Percentiles rank a stretch among this genome's conserved stretches.
Evolutionary conservation across 2,113 vertebrate genomes (phyloP).

Genomic region (Nycticryphes semicollaris): DNA sequence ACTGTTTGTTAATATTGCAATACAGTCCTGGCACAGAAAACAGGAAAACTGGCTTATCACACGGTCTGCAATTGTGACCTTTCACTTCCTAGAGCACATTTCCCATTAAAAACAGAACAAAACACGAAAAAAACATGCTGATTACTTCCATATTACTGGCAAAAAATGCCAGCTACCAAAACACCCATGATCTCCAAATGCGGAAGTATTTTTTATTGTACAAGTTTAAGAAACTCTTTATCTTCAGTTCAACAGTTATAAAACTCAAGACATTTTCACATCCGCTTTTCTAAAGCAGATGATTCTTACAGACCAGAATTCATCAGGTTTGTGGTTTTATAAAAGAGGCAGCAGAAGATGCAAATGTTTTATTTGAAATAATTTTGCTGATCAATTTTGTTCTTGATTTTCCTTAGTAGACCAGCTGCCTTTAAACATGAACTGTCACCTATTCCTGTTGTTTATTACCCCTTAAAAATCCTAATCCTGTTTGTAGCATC

Average conservation of each 20-base stretch:
- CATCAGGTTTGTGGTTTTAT: background rate
- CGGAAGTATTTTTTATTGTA: background rate
- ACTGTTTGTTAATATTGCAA: background rate
- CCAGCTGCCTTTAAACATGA: background rate
- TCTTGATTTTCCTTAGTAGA: background rate
- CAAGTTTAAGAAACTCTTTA: background rate
- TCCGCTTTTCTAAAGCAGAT: background rate
- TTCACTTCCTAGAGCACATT: background rate
- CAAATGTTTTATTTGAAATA: background rate
- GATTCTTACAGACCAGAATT: background rate
- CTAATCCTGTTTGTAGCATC: background rate
- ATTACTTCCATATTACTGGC: background rate
- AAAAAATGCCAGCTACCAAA: background rate
- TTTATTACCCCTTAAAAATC: background rate
- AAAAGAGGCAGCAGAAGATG: background rate
- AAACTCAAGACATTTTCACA: background rate
- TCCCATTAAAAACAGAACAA: background rate
- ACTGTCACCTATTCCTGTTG: background rate
- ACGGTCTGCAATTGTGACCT: background rate
- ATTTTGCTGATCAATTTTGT: background rate
- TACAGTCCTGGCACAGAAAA: background rate
- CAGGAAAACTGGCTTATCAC: background rate
- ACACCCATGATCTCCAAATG: background rate
- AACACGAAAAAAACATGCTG: rapidly evolving
- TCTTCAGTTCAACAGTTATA: background rate